Evolutionary conservation across 1,140 invertebrate species (phyloP).

Genomic region (Plodia interpunctella): DNA sequence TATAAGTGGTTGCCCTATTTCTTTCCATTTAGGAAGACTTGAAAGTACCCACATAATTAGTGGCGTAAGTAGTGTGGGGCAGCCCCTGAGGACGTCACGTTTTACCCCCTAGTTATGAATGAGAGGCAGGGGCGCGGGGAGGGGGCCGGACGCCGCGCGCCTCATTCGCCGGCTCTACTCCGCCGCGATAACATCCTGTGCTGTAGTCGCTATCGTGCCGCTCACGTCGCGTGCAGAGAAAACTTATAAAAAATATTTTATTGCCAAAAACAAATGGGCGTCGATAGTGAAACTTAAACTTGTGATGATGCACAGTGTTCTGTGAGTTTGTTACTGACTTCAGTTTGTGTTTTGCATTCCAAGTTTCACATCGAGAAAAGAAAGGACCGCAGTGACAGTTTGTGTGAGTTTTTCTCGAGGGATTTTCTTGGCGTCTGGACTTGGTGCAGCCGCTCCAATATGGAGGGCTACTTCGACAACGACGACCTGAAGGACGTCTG

Average conservation of each 20-base stretch:
- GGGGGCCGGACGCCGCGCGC: conserved; percentile 25
- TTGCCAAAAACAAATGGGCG: conserved; percentile 61
- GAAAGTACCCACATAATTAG: conserved; percentile 37
- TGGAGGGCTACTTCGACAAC: conserved; percentile 85
- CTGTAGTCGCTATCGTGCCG: conserved; percentile 21
- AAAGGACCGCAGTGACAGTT: conserved; percentile 59
- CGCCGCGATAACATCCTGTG: conserved; percentile 37
- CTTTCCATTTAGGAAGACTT: conserved; percentile 13
- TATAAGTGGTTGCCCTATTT: neutral
- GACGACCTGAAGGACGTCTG: conserved; percentile 86
- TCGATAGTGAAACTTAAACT: conserved; percentile 68
- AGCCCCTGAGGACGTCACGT: conserved; percentile 37
- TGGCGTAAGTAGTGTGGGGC: conserved; percentile 31
- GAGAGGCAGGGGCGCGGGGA: conserved; percentile 38
- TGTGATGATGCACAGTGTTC: conserved; percentile 53
- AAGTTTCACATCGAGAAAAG: conserved; percentile 55
- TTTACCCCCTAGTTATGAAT: conserved; percentile 68
- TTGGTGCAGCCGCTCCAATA: conserved; percentile 58
- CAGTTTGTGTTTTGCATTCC: conserved; percentile 50
- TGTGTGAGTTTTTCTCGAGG: conserved; percentile 47
- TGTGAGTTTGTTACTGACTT: conserved; percentile 32
- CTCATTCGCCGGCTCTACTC: conserved; percentile 54
- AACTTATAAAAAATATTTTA: conserved; percentile 51
- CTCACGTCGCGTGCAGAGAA: conserved; percentile 68
- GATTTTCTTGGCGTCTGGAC: conserved; percentile 53